Evolutionary conservation across 2,797 vertebrate genomes (phyloP).

Genomic region (Falco cherrug): DNA sequence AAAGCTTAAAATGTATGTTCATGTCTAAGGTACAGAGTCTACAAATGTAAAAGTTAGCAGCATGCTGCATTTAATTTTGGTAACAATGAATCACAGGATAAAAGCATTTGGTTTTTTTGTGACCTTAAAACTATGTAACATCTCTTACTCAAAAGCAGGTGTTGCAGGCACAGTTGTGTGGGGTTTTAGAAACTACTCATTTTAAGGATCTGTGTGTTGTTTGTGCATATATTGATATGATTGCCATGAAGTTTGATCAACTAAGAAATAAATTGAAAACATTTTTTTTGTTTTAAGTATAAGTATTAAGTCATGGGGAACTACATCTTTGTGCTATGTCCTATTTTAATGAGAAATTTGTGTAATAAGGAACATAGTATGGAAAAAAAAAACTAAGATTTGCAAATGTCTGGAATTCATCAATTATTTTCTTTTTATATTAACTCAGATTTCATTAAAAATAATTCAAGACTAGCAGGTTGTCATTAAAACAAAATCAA

Average conservation of each 20-base stretch:
- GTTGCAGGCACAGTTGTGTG: neutral
- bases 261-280: neutral
- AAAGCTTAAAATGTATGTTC: neutral
- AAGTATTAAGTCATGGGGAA: neutral
- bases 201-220: neutral
- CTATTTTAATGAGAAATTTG: neutral
- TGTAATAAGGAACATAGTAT: neutral
- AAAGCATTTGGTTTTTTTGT: neutral
- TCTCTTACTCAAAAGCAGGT: constrained; percentile 2
- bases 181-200: neutral
- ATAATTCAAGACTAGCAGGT: neutral
- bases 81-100: neutral
- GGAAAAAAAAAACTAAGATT: neutral
- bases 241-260: neutral
- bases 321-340: neutral
- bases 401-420: neutral
- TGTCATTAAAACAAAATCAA: neutral
- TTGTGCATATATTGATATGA: neutral
- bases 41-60: neutral
- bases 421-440: neutral
- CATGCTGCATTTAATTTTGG: neutral
- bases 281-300: neutral
- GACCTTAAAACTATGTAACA: constrained; percentile 11
- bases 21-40: neutral
- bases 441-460: neutral